phyloP scores from a whole-genome alignment of 2,888 invertebrate species.

The Acanthosepion lycidas region DNA sequence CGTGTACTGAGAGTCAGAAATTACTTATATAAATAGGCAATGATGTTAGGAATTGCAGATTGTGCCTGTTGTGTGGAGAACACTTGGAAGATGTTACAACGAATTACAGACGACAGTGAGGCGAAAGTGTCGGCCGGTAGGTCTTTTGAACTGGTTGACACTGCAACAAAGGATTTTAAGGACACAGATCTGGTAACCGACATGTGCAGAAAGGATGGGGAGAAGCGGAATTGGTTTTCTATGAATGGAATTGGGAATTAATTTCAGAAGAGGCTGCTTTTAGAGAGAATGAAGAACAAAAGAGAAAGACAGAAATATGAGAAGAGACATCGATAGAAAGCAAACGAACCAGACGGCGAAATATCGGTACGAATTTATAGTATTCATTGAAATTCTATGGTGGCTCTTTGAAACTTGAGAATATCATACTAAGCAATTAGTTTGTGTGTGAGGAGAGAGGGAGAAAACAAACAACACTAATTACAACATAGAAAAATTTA shows the following conservation, averaged over 20 bases:
- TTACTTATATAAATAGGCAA: neutral
- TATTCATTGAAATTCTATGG: neutral
- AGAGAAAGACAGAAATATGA: neutral
- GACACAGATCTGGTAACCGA: neutral
- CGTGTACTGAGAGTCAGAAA: neutral
- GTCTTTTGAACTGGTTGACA: constrained; percentile 3
- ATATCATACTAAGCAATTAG: neutral
- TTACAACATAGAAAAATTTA: too few relatives aligned
- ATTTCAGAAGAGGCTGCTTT: neutral
- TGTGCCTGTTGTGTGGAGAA: neutral
- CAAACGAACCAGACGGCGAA: neutral
- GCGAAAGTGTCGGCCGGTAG: neutral
- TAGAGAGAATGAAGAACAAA: neutral
- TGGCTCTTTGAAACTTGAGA: neutral
- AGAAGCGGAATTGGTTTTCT: neutral
- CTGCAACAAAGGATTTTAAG: neutral
- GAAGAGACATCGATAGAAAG: neutral
- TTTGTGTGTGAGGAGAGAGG: too few relatives aligned
- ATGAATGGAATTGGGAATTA: neutral
- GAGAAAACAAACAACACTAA: too few relatives aligned
- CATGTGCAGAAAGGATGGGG: neutral
- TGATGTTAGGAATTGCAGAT: neutral
- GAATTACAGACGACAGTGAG: neutral
- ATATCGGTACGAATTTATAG: neutral
- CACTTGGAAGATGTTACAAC: too few relatives aligned